Conservation (phyloP, 2,888 invertebrate genomes). For the Pocota personata region DNA sequence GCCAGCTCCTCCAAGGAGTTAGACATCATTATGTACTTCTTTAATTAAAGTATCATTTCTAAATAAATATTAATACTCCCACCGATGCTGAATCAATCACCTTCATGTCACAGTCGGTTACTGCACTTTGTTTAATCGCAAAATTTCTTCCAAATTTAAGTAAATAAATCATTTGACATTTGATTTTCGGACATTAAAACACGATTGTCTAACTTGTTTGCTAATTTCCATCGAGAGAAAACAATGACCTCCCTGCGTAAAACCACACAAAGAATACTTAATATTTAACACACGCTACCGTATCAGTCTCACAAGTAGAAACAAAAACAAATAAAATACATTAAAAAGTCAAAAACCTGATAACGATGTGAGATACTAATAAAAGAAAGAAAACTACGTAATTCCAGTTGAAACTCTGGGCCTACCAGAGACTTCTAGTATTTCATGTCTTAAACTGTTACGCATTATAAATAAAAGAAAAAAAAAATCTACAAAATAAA, state of each 20-base stretch:
- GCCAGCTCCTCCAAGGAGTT: too few species aligned
- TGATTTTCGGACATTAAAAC: background rate
- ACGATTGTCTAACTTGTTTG: conserved; percentile 8
- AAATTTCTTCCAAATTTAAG: background rate
- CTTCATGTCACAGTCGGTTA: background rate
- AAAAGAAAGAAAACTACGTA: conserved; percentile 12
- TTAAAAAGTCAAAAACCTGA: conserved; percentile 56
- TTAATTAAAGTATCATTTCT: too few species aligned
- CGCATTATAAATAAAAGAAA: background rate
- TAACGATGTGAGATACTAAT: conserved; percentile 33
- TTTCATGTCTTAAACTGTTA: background rate
- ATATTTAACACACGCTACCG: conserved; percentile 47
- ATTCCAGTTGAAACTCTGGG: conserved; percentile 18
- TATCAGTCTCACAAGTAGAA: too few species aligned
- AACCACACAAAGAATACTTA: conserved; percentile 7
- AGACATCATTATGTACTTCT: too few species aligned
- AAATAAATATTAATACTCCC: background rate
- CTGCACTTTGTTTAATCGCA: background rate
- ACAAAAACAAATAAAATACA: background rate
- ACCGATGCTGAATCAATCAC: background rate
- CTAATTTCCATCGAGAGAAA: conserved; percentile 1
- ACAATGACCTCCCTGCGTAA: conserved; percentile 7
- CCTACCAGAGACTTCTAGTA: background rate
- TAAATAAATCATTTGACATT: conserved; percentile 1
- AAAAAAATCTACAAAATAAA: background rate